Base-by-base conservation (phyloP, 2,888 invertebrate species). In the Hydropsyche betteni region DNA sequence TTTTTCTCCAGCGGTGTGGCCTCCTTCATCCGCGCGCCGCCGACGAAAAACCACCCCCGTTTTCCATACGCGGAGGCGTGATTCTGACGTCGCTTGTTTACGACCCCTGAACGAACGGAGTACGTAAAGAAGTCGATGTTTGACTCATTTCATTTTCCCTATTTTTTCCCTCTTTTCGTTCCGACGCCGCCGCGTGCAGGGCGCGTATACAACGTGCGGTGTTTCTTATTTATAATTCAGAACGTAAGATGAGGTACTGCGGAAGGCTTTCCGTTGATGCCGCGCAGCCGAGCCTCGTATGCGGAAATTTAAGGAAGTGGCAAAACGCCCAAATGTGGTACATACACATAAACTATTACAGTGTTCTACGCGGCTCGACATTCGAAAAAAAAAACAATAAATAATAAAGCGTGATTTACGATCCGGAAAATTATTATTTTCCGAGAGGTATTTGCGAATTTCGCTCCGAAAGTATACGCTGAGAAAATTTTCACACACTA, bases 141-240 rank as follows among this genome's bases (percentile, higher is more conserved):
- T 6, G 36, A 64, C 33, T 64, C 36, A 33, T 12, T 12, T 33
- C 61, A 16, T 61, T 16, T 61, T 61, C 16, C 61, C 16, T 33
- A 16, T 33, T 6, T 44, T 24, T 61, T 61, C 24, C 24, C 24
- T 24, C 24, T 61, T 61, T 61, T 61, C 16, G 34, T 4, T 16
- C 16, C 14, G 55, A 55, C 10, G 55, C 10, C 61, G 34, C 34
- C 6, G 55, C 55, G 6, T 12, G 10, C 44, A 44, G 7, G 10
- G 44, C 7, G 44, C 44, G 44, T 44, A 44, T 44, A 44, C 6
- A 10, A 10, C 44, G 61, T 61, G 16, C 4, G 61, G 61, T 33
- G 61, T 61, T 33, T 61, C 61, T 16, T 61, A 61, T 61, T 61
- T 61, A 61, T 61, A 61, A 61, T 61, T 61, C 61, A 61, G 34